Conservation (phyloP, 1,140 invertebrate species). For the Chelonus insularis region DNA sequence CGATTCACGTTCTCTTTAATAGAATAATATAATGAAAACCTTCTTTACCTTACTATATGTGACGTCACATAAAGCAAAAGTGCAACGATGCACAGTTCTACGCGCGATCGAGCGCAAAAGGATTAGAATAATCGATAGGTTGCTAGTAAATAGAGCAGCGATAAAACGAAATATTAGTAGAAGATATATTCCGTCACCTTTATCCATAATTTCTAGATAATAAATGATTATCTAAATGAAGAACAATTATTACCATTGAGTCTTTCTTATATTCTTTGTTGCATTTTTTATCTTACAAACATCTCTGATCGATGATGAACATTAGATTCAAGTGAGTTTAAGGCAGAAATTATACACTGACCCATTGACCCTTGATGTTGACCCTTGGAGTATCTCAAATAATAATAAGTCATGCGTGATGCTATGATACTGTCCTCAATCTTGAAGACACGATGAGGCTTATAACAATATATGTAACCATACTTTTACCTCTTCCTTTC, state of each 20-base stretch:
- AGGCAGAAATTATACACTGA: slow-evolving; percentile 10
- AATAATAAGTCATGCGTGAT: slow-evolving; percentile 7
- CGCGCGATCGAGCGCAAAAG: slow-evolving; percentile 39
- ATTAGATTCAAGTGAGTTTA: background rate
- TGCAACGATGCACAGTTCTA: slow-evolving; percentile 45
- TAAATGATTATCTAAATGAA: too few relatives aligned
- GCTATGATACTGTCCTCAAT: slow-evolving; percentile 4
- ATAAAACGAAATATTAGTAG: background rate
- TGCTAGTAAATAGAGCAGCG: slow-evolving; percentile 11
- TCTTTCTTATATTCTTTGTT: too few relatives aligned
- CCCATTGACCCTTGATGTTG: background rate
- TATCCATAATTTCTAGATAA: slow-evolving; percentile 3
- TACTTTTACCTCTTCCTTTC: slow-evolving; percentile 11
- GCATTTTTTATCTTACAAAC: too few relatives aligned
- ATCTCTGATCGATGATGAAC: too few relatives aligned
- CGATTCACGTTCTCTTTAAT: too few relatives aligned
- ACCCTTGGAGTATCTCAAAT: slow-evolving; percentile 9
- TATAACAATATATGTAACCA: background rate
- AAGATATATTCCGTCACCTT: background rate
- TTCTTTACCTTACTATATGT: background rate
- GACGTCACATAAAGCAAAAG: slow-evolving; percentile 42
- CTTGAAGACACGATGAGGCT: background rate
- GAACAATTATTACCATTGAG: too few relatives aligned
- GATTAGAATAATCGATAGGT: background rate
- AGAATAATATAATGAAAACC: too few relatives aligned